Evolutionary conservation across 2,888 invertebrate genomes (phyloP).

Genomic region (Patella depressa): DNA sequence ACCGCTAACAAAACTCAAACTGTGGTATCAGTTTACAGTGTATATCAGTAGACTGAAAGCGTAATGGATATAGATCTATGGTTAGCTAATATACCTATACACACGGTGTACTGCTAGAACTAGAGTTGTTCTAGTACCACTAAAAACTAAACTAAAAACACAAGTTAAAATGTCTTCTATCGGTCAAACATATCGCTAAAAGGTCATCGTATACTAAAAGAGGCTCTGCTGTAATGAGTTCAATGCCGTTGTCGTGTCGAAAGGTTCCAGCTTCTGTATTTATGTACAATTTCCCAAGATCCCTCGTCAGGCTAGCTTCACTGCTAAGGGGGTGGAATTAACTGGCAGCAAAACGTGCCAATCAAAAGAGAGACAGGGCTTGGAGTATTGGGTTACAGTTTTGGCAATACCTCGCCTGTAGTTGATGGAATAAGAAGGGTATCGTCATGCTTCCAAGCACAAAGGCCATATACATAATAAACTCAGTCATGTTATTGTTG

Average conservation of each 20-base stretch:
- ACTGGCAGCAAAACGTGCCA: not conserved
- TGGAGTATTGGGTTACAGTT: constrained; percentile 4
- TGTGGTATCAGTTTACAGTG: no score
- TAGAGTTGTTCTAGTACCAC: no score
- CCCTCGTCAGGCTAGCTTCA: not conserved
- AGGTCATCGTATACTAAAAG: not conserved
- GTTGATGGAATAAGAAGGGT: constrained; percentile 1
- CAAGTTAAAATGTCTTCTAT: not conserved
- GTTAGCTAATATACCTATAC: no score
- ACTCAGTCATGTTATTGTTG: no score
- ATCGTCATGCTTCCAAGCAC: not conserved
- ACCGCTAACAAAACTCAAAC: no score
- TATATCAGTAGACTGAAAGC: no score
- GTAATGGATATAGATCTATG: no score
- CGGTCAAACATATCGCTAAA: not conserved
- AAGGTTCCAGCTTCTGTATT: not conserved
- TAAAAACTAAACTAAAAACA: no score
- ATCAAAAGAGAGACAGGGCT: constrained; percentile 1
- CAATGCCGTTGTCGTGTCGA: constrained; percentile 7
- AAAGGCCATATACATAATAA: constrained; percentile 8
- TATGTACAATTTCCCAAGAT: not conserved
- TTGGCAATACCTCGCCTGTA: constrained; percentile 1
- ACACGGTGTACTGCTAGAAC: no score
- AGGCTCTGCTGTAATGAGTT: not conserved
- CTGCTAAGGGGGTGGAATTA: not conserved